Base-by-base conservation (phyloP, 1,140 invertebrate genomes). In the Lepidurus couesii region DNA sequence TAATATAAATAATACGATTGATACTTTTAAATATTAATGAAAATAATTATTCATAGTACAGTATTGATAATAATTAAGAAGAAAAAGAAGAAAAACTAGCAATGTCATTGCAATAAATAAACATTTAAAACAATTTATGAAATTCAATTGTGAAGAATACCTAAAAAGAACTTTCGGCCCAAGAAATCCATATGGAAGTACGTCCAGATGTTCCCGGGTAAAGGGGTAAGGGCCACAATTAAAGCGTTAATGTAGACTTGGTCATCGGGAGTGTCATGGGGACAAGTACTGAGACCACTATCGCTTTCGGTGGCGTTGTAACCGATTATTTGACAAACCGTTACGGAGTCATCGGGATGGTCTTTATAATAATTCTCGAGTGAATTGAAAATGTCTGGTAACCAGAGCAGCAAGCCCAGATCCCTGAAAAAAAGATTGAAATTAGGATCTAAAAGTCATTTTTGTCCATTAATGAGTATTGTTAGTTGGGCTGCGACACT, bases 101-200 rank as follows among this genome's bases (percentile, higher is more conserved):
- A 3, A 65, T 21, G 21, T 65, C 16, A 65, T 65, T 10, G 24
- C 24, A 47, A 47, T 47, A 47, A 10, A 11, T 47, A 47, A 47
- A 1, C 16, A 1, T 5, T 47, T 16, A 9, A 11, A 47, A 47
- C 10, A 11, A 16, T 34, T 7, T 47, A 47, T 4, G 6, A 47
- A 11, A 47, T 16, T 10, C 45, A 47, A 16, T 65, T 7, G 7
- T 11, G n/a, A 65, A n/a, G 21, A 16, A 65, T 4, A 65, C 53
- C 53, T 65, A 65, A 21, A 21, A 65, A 65, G 21, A 65, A 65
- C 21, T 65, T 65, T 65, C 53, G 53, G 53, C 53, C 53, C 53
- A 65, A 65, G 53, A 65, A 65, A 16, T 65, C 53, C 53, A 65
- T 65, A 65, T 65, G 53, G 13, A 65, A 65, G 53, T 65, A 65